Evolutionary conservation across 2,888 invertebrate species (phyloP).

Genomic region (Agriotes lineatus): DNA sequence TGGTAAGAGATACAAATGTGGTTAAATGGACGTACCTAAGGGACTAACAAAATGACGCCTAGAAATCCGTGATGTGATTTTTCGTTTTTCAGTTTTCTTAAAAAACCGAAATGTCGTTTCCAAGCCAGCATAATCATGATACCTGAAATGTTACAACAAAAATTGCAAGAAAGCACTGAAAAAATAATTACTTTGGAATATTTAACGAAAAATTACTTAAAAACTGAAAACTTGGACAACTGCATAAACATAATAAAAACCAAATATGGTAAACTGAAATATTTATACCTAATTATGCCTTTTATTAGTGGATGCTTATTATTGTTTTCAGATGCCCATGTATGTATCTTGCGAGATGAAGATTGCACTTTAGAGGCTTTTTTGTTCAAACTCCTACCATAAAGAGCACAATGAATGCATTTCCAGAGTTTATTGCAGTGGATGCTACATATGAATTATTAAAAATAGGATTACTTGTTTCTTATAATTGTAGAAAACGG

Average conservation of each 20-base stretch:
- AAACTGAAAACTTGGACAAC: not conserved
- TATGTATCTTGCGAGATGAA: not conserved
- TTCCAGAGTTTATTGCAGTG: conserved; percentile 13
- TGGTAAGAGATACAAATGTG: too few species aligned
- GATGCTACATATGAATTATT: conserved; percentile 18
- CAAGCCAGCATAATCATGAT: too few species aligned
- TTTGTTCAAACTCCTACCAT: conserved; percentile 14
- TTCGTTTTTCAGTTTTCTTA: too few species aligned
- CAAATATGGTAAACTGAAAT: not conserved
- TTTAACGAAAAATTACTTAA: not conserved
- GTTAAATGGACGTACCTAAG: too few species aligned
- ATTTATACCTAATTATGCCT: not conserved
- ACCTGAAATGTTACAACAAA: not conserved
- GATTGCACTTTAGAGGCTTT: conserved; percentile 5
- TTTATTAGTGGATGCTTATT: not conserved
- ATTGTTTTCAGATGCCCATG: not conserved
- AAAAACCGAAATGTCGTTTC: too few species aligned
- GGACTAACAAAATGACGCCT: too few species aligned
- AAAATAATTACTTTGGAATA: not conserved
- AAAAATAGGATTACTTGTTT: conserved; percentile 11
- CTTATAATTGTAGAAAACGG: conserved; percentile 1
- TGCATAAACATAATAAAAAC: not conserved
- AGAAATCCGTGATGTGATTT: too few species aligned
- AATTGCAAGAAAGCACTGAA: not conserved
- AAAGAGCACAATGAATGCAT: conserved; percentile 7